Evolutionary conservation across 2,797 vertebrate species (phyloP).

Genomic region (Myiotriccus ornatus): DNA sequence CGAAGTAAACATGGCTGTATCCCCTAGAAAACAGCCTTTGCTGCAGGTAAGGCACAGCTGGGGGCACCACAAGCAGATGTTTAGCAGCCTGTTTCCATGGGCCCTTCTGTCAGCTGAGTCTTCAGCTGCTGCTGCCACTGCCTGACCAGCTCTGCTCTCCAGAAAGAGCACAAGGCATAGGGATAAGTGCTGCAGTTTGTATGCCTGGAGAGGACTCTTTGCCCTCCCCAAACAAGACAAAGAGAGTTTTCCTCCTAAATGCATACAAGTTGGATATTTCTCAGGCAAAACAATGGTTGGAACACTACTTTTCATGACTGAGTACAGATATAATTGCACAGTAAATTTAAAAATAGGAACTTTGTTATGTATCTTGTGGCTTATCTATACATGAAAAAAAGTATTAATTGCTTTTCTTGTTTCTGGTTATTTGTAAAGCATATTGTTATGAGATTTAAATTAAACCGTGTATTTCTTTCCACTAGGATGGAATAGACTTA

Average conservation of each 20-base stretch:
- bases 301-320: background rate
- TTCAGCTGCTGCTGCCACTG: background rate
- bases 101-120: background rate
- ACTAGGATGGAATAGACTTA: background rate
- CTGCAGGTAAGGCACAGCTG: background rate
- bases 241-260: background rate
- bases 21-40: background rate
- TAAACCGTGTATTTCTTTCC: background rate
- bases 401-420: background rate
- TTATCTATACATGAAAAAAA: background rate
- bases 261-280: background rate
- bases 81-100: background rate
- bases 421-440: background rate
- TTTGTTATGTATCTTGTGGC: background rate
- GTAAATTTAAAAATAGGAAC: background rate
- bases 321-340: background rate
- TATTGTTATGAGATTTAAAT: background rate
- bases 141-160: background rate
- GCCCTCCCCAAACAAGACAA: background rate
- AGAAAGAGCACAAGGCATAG: rapidly evolving
- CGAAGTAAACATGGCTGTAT: background rate
- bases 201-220: background rate
- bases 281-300: background rate
- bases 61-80: background rate
- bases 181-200: background rate